These are phyloP conservation scores for Progne subis DNA, from an alignment of 2,113 vertebrate genomes.

Conservation along the genomic window DNA sequence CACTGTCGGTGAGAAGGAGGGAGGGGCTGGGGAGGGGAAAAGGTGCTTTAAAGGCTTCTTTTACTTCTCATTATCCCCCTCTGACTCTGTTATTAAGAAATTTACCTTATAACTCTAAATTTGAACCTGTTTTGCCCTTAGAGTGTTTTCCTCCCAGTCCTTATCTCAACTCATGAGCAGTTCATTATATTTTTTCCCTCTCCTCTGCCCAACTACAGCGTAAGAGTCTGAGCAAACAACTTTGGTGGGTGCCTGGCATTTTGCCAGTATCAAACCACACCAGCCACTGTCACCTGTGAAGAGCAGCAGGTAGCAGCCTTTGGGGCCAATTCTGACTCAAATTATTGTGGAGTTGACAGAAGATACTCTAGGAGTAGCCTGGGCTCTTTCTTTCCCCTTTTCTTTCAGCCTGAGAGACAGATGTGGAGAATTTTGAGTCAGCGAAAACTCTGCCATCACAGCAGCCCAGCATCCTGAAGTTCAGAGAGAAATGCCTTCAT, in stretches of 20 bases:
- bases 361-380: background rate
- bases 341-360: background rate
- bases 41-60: background rate
- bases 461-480: background rate
- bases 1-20: fast-evolving
- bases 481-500: background rate
- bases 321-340: background rate
- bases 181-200: background rate
- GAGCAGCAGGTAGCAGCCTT: background rate
- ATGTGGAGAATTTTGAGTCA: background rate
- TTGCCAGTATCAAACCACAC: background rate
- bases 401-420: background rate
- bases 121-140: background rate
- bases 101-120: background rate
- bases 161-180: background rate
- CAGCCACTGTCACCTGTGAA: background rate
- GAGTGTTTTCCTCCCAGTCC: background rate
- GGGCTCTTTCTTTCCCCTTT: background rate
- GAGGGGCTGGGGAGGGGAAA: background rate
- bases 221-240: background rate
- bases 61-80: background rate
- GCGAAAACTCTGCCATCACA: background rate
- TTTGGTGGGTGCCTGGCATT: background rate
- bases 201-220: background rate
- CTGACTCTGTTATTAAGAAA: background rate